Conservation (phyloP, 2,888 invertebrate genomes). For the Eilema caniola region DNA sequence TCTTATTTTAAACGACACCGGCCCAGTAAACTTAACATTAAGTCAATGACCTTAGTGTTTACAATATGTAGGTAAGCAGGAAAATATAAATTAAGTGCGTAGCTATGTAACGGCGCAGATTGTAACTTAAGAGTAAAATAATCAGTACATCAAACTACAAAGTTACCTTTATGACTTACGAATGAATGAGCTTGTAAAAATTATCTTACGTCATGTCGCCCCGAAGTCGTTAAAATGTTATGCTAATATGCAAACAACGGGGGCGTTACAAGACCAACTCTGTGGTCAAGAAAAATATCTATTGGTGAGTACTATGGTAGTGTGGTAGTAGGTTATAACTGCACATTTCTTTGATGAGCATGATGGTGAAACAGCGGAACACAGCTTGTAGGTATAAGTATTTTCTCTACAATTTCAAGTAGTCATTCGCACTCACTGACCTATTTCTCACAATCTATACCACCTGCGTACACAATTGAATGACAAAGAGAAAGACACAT, state of each 20-base stretch:
- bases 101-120: no score
- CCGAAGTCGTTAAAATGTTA: no score
- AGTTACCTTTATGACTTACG: no score
- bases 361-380: neutral
- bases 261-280: no score
- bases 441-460: conserved; percentile 12
- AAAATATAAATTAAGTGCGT: conserved; percentile 21
- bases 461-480: neutral
- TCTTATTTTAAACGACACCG: neutral
- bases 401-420: no score
- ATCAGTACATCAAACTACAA: neutral
- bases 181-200: no score
- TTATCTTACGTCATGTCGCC: no score
- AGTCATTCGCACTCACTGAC: conserved; percentile 5
- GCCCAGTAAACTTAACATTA: conserved; percentile 17
- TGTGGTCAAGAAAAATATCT: no score
- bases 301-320: no score
- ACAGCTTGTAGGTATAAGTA: no score
- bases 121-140: no score
- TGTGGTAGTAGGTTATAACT: neutral
- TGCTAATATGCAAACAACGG: no score
- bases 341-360: neutral
- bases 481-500: neutral
- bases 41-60: conserved; percentile 29
- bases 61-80: conserved; percentile 30